A percentile compares a stretch with the other conserved stretches of the same genome.
Evolutionary conservation across 2,888 invertebrate species (phyloP).

Genomic region (Automeris io): DNA sequence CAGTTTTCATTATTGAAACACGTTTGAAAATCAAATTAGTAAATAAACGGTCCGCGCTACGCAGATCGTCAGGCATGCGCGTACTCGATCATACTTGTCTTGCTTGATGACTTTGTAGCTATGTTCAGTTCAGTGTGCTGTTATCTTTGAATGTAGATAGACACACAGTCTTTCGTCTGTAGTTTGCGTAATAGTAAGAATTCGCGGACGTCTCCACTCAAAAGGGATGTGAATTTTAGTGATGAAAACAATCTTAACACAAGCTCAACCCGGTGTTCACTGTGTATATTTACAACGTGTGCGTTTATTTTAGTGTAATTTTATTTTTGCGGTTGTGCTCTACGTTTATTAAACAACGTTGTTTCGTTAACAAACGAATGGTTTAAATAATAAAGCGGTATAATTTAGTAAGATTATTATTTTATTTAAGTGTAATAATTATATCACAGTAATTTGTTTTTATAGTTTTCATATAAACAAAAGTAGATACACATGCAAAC

Average conservation of each 20-base stretch:
- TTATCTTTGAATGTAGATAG: conserved; percentile 62
- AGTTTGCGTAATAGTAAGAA: conserved; percentile 29
- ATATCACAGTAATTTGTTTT: neutral
- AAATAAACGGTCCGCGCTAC: conserved; percentile 64
- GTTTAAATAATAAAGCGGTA: conserved; percentile 1
- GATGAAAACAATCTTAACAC: conserved; percentile 22
- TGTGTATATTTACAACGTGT: conserved; percentile 39
- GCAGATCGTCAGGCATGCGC: conserved; percentile 53
- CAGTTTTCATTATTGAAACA: conserved; percentile 64
- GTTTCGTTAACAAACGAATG: conserved; percentile 29
- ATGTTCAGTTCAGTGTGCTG: conserved; percentile 57
- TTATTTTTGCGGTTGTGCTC: conserved; percentile 56
- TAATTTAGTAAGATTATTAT: too few species aligned
- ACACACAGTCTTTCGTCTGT: conserved; percentile 45
- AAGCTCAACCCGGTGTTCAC: too few species aligned
- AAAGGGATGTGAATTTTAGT: conserved; percentile 31
- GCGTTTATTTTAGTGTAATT: conserved; percentile 56
- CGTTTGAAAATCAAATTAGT: conserved; percentile 66
- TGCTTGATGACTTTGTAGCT: conserved; percentile 18
- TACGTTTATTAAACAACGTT: conserved; percentile 54
- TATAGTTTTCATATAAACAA: neutral
- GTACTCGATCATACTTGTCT: conserved; percentile 40
- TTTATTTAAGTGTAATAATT: neutral
- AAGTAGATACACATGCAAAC: neutral
- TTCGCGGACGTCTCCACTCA: conserved; percentile 30